These are phyloP conservation scores for Lasiurus borealis DNA, from an alignment of 2,113 vertebrate species.

Conservation along the genomic window DNA sequence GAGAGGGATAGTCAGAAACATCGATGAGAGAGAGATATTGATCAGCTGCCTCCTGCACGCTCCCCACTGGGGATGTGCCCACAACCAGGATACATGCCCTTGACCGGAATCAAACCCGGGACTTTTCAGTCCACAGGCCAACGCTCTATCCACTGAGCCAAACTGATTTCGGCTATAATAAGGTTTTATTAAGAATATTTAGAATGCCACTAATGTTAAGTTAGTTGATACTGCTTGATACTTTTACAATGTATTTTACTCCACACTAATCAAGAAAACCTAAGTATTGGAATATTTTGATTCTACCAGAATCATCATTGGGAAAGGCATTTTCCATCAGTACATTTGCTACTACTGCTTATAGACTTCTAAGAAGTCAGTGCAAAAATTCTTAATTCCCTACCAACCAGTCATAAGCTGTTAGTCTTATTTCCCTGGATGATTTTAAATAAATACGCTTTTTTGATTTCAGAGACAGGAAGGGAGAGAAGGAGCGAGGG, in stretches of 20 bases:
- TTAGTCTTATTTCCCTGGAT: not conserved
- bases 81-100: no score
- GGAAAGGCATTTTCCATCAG: not conserved
- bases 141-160: no score
- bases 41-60: no score
- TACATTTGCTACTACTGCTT: not conserved
- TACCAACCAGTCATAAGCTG: not conserved
- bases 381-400: not conserved
- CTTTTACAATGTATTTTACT: not conserved
- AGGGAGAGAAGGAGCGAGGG: no score
- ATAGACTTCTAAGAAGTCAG: not conserved
- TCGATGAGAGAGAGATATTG: no score
- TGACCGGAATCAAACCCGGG: no score
- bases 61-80: no score
- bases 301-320: not conserved
- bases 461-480: no score
- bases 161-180: no score
- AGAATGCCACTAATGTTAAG: not conserved
- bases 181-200: not conserved
- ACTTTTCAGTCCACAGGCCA: no score
- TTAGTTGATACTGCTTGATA: not conserved
- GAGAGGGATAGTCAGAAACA: no score
- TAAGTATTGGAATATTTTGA: not conserved
- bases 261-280: not conserved
- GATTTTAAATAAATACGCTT: not conserved